Evolutionary conservation across 2,888 invertebrate genomes (phyloP), one percentile per base, ranked within the genome.

Genomic region (Liopterus haemorrhoidalis): DNA sequence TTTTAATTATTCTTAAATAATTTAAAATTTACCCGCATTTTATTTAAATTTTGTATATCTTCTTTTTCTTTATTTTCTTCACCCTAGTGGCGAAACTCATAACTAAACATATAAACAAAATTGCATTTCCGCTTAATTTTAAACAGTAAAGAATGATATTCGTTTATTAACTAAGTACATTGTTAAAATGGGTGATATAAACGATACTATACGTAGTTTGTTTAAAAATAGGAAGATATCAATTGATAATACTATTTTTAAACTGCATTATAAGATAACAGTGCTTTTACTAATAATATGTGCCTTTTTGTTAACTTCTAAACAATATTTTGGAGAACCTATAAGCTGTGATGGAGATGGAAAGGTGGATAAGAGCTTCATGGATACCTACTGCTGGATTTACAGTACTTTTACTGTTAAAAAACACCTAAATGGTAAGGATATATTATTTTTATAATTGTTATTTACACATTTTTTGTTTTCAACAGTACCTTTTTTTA

Each of bases 301-400:
- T 65, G 81, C 84, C 1, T 68, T 87, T 56, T 63, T 89, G 56
- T 76, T 90, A 31, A 83, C 85, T 16, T 81, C 85, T 9, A 84
- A 85, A 58, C 86, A 90, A 64, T 88, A 86, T 68, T 87, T 89
- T 57, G 89, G 89, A 0, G 85, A 89, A 56, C 88, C 89, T 0
- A 87, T 91, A 39, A 78, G 82, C 57, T 90, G 90, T 63, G 73
- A 79, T 61, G 70, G 72, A 4, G 70, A 72, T 27, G 66, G 67
- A 32, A 68, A 68, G 11, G 69, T 71, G 51, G 73, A 78, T 37
- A 74, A 72, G 49, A 79, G 80, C 37, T 75, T 81, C 19, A 71
- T 86, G 5, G 81, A 87, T 57, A 79, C 80, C 41, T 86, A 79
- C 63, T 88, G 87, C 66, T 87, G 86, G 86, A 82, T 85, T 50